Conservation (phyloP, 2,888 invertebrate species). For the Apodemia zela region DNA sequence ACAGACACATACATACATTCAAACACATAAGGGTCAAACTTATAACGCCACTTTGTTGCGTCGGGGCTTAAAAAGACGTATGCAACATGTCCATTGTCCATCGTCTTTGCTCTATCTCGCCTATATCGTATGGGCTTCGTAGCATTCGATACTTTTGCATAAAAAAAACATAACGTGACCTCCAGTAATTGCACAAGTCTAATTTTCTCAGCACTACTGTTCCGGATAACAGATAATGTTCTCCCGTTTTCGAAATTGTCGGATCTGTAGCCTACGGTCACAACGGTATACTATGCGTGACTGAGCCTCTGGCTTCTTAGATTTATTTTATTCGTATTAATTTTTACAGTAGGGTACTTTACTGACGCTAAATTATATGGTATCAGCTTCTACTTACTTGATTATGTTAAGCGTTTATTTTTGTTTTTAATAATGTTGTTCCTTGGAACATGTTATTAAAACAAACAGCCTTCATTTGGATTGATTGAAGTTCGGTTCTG, state of each 20-base stretch:
- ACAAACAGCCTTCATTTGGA: too few species aligned
- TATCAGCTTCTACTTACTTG: not conserved
- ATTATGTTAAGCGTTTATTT: not conserved
- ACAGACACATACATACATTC: too few species aligned
- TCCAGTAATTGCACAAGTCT: conserved; percentile 9
- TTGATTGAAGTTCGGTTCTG: too few species aligned
- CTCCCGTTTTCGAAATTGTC: conserved; percentile 52
- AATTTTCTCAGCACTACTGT: conserved; percentile 29
- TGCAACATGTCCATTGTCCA: too few species aligned
- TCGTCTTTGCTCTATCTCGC: too few species aligned
- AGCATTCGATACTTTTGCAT: too few species aligned
- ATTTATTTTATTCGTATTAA: conserved; percentile 4
- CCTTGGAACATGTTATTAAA: too few species aligned
- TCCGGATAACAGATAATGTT: conserved; percentile 40
- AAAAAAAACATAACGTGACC: conserved; percentile 14
- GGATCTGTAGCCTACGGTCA: conserved; percentile 51
- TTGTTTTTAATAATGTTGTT: too few species aligned
- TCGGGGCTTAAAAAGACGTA: too few species aligned
- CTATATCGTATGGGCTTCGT: too few species aligned
- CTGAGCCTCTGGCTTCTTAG: conserved; percentile 54
- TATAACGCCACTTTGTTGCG: too few species aligned
- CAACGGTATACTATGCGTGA: conserved; percentile 65
- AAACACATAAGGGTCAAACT: too few species aligned
- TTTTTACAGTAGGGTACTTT: conserved; percentile 8
- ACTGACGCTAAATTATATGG: not conserved